Conservation (phyloP, 2,888 invertebrate species). For the Helobdella robusta region DNA sequence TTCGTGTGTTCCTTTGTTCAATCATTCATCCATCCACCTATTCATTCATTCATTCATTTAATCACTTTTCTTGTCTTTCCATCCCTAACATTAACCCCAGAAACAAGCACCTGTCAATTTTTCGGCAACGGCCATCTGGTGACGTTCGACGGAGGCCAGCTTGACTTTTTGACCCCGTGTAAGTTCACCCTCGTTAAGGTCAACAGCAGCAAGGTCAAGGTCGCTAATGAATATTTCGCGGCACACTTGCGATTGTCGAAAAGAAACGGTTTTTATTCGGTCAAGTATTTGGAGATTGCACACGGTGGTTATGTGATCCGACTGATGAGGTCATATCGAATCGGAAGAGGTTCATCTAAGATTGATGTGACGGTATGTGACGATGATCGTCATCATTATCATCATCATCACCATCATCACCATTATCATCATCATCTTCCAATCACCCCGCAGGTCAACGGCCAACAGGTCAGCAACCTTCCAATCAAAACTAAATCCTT, state of each 20-base stretch:
- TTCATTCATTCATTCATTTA: no score
- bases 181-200: background rate
- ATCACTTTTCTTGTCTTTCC: no score
- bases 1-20: no score
- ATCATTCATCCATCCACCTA: no score
- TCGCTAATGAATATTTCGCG: no score
- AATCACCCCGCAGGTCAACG: constrained; percentile 1
- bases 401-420: background rate
- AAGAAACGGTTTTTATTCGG: background rate
- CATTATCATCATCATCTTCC: background rate
- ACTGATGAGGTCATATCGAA: background rate
- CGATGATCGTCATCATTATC: background rate
- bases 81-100: no score
- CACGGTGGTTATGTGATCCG: constrained; percentile 15
- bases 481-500: background rate
- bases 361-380: background rate
- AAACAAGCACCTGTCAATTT: background rate
- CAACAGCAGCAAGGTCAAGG: no score
- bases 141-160: constrained; percentile 3
- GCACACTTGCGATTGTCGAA: background rate
- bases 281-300: constrained; percentile 4
- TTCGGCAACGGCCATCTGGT: constrained; percentile 2
- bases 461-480: constrained; percentile 8
- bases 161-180: constrained; percentile 1
- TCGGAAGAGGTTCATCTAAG: background rate